Percentiles rank a stretch among this genome's conserved stretches.
phyloP scores from a whole-genome alignment of 2,888 invertebrate genomes.

The Cataglyphis rosenhaueri region DNA sequence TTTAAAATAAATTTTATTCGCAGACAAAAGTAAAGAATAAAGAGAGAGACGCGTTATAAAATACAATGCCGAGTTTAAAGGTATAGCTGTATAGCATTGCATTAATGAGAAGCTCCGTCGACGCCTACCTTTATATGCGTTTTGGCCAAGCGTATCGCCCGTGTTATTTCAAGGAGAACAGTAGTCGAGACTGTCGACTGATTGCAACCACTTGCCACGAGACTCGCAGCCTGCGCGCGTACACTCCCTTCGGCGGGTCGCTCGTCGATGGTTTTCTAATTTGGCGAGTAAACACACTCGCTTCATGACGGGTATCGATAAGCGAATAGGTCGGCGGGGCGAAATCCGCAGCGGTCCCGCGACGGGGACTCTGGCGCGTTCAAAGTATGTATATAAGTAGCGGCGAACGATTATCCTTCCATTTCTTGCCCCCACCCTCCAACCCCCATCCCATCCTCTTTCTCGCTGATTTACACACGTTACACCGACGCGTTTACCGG shows the following conservation, averaged over 20 bases:
- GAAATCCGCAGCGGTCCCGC: slow-evolving; percentile 24
- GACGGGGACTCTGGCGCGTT: slow-evolving; percentile 36
- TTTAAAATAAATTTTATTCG: not conserved
- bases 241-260: slow-evolving; percentile 75
- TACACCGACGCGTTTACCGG: slow-evolving; percentile 45
- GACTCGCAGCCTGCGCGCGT: slow-evolving; percentile 49
- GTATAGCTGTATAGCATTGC: not conserved
- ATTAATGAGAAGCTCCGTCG: slow-evolving; percentile 32
- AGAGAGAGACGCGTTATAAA: not conserved
- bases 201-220: slow-evolving; percentile 61
- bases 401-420: slow-evolving; percentile 59
- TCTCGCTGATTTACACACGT: slow-evolving; percentile 58
- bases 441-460: not conserved
- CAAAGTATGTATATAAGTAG: slow-evolving; percentile 67
- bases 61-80: slow-evolving; percentile 15
- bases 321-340: slow-evolving; percentile 66
- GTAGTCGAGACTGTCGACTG: slow-evolving; percentile 35
- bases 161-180: slow-evolving; percentile 53
- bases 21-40: not conserved
- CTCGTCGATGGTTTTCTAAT: slow-evolving; percentile 85
- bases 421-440: not conserved
- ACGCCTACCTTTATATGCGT: not conserved
- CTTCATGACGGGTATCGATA: slow-evolving; percentile 66
- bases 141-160: slow-evolving; percentile 21
- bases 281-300: slow-evolving; percentile 84